A percentile compares a stretch with the other conserved stretches of the same genome.
phyloP scores from a whole-genome alignment of 2,113 vertebrate species.

The Zingel zingel region DNA sequence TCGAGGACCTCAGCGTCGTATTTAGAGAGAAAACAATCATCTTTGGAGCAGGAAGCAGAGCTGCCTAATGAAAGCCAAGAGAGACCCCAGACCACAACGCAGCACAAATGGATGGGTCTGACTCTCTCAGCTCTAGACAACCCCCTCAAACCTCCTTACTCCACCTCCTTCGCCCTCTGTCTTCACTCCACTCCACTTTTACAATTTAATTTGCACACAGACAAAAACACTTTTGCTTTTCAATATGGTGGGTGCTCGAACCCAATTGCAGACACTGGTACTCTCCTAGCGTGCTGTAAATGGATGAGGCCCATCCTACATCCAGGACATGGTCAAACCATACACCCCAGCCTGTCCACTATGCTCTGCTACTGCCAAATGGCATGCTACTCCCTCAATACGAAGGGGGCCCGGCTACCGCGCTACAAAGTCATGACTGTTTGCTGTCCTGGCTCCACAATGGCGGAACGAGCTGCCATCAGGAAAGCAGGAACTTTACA shows the following conservation, averaged over 20 bases:
- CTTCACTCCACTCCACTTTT: neutral
- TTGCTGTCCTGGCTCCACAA: neutral
- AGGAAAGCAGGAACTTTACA: neutral
- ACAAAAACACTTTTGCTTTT: neutral
- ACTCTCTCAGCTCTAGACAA: constrained; percentile 23
- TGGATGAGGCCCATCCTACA: neutral
- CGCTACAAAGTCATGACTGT: neutral
- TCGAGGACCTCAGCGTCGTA: constrained; percentile 59
- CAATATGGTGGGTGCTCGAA: neutral
- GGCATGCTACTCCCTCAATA: neutral
- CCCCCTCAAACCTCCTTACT: neutral
- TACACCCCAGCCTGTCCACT: neutral
- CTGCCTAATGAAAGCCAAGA: constrained; percentile 70
- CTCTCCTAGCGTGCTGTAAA: neutral
- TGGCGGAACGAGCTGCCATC: neutral
- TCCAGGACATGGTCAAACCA: neutral
- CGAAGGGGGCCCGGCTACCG: no score
- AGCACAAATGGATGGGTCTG: constrained; percentile 65
- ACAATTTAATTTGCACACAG: constrained; percentile 16
- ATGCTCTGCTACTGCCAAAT: neutral
- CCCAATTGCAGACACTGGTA: neutral
- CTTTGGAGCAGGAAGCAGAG: constrained; percentile 70
- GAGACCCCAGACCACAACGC: constrained; percentile 67
- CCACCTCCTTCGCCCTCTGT: neutral
- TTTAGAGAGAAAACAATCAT: constrained; percentile 80